Percentiles rank a stretch among this genome's conserved stretches.
Evolutionary conservation across 2,888 invertebrate genomes (phyloP).

Genomic region (Latrodectus elegans): DNA sequence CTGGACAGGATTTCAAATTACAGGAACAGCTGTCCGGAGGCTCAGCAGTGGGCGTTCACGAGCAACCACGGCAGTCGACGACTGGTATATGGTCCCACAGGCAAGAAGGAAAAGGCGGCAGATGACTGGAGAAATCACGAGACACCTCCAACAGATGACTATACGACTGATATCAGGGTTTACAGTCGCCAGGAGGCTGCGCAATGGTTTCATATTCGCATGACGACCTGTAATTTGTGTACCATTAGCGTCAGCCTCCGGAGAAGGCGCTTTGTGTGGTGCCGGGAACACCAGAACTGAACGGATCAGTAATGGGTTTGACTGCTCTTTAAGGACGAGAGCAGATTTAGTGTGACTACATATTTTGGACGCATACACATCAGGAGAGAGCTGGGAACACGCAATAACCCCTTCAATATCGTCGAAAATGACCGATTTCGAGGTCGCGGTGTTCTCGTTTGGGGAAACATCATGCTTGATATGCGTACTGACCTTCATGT

Average conservation of each 20-base stretch:
- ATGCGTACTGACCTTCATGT: too few species aligned
- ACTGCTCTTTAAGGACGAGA: too few species aligned
- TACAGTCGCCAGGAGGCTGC: too few species aligned
- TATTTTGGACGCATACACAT: neutral
- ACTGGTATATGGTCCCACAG: neutral
- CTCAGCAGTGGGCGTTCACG: neutral
- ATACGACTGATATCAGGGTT: too few species aligned
- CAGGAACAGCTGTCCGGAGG: neutral
- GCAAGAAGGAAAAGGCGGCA: neutral
- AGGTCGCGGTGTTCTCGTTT: too few species aligned
- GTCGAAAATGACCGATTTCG: neutral
- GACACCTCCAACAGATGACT: too few species aligned
- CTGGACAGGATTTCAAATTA: neutral
- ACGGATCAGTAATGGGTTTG: too few species aligned
- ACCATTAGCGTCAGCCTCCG: neutral
- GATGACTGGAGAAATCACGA: too few species aligned
- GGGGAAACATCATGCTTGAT: too few species aligned
- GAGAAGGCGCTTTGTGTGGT: neutral
- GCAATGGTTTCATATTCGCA: too few species aligned
- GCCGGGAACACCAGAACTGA: neutral
- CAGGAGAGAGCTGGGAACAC: neutral
- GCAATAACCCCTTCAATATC: neutral
- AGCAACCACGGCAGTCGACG: neutral
- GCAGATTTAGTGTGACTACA: too few species aligned
- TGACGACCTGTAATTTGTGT: too few species aligned